Percentiles rank a stretch among this genome's conserved stretches.
Conservation (phyloP, 2,888 invertebrate genomes). For the Campaea margaritaria region DNA sequence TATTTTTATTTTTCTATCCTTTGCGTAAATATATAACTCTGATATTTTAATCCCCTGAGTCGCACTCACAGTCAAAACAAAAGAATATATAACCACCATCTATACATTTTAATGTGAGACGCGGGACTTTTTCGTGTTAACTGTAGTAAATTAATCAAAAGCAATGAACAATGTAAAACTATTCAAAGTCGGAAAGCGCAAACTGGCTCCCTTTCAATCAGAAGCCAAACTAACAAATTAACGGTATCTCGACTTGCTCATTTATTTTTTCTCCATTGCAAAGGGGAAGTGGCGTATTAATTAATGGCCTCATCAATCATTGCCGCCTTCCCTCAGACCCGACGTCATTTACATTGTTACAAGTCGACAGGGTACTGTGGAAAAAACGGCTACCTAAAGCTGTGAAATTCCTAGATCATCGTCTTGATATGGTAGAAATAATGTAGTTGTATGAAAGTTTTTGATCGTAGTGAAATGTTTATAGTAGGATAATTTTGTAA, state of each 20-base stretch:
- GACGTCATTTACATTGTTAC: conserved; percentile 73
- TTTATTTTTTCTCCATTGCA: conserved; percentile 59
- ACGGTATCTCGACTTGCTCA: conserved; percentile 61
- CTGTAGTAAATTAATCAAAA: neutral
- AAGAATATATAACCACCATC: too few species aligned
- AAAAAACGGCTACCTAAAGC: conserved; percentile 34
- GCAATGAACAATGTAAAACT: neutral
- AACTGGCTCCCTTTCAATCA: conserved; percentile 45
- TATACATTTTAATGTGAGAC: too few species aligned
- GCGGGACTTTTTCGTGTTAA: too few species aligned
- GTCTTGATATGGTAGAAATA: neutral
- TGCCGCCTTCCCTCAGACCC: conserved; percentile 67
- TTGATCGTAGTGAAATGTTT: too few species aligned
- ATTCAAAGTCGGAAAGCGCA: conserved; percentile 22
- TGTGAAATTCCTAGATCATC: conserved; percentile 16
- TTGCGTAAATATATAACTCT: too few species aligned
- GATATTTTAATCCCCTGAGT: too few species aligned
- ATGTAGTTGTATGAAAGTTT: too few species aligned
- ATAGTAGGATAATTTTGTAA: too few species aligned
- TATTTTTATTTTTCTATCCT: too few species aligned
- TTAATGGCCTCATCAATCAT: conserved; percentile 78
- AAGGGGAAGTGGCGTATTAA: conserved; percentile 76
- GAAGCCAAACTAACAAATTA: conserved; percentile 51
- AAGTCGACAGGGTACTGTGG: conserved; percentile 52
- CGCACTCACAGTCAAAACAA: too few species aligned